Conservation (phyloP, 2,888 invertebrate genomes). For the Morpho deidamia region DNA sequence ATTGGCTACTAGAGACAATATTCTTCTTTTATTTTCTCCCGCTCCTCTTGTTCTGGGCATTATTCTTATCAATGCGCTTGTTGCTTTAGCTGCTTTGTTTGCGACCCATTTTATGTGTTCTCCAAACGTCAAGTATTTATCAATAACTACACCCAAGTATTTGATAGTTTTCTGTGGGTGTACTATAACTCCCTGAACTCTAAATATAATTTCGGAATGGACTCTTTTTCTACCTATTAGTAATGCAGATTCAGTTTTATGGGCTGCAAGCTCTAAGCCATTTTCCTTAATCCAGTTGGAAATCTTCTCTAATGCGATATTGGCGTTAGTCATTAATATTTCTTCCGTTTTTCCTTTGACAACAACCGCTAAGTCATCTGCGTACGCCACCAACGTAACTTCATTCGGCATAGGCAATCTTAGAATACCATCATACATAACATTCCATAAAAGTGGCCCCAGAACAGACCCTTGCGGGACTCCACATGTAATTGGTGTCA, state of each 20-base stretch:
- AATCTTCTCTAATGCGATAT: not conserved
- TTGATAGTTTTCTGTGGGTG: too few relatives aligned
- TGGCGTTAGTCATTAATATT: not conserved
- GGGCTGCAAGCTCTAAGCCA: not conserved
- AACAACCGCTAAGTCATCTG: not conserved
- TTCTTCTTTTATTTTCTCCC: too few relatives aligned
- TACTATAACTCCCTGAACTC: constrained; percentile 4
- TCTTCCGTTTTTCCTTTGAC: not conserved
- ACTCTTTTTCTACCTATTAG: not conserved
- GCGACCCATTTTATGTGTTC: too few relatives aligned
- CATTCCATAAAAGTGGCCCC: too few relatives aligned
- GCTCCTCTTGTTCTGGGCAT: too few relatives aligned
- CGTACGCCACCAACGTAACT: not conserved
- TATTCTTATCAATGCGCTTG: too few relatives aligned
- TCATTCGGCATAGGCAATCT: not conserved
- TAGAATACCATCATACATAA: not conserved
- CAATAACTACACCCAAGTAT: too few relatives aligned
- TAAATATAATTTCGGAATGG: not conserved
- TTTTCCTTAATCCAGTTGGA: not conserved
- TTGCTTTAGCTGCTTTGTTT: too few relatives aligned
- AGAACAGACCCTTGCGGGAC: too few relatives aligned
- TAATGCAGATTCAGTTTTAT: not conserved
- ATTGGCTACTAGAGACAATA: too few relatives aligned
- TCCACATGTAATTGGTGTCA: too few relatives aligned
- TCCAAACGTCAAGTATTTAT: too few relatives aligned